Conservation (phyloP, 2,888 invertebrate species). For the Drosophila suboccidentalis region DNA sequence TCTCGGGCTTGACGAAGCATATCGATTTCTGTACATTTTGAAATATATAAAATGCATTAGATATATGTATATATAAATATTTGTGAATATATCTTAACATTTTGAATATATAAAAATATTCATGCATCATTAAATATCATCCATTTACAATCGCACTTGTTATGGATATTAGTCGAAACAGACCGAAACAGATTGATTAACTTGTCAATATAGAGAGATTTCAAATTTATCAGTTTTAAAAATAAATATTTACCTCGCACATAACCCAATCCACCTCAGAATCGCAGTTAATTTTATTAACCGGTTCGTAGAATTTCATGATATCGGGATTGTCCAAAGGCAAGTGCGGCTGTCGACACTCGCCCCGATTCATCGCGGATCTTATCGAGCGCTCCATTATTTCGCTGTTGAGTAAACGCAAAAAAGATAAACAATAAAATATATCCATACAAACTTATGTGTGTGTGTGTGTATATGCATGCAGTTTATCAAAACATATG, state of each 20-base stretch:
- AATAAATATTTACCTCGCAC: constrained; percentile 87
- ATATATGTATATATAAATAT: too few relatives aligned
- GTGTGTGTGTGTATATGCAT: not conserved
- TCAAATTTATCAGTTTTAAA: not conserved
- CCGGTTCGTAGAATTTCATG: constrained; percentile 89
- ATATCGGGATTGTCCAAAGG: constrained; percentile 90
- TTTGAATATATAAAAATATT: too few relatives aligned
- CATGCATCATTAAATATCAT: too few relatives aligned
- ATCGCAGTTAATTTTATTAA: constrained; percentile 88
- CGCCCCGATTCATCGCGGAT: constrained; percentile 85
- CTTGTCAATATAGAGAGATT: not conserved
- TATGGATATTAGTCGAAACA: not conserved
- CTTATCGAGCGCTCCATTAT: constrained; percentile 86
- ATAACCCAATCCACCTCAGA: constrained; percentile 89
- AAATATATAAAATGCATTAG: not conserved
- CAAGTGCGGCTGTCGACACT: constrained; percentile 89
- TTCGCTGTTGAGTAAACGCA: constrained; percentile 78
- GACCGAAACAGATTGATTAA: not conserved
- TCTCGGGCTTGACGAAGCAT: constrained; percentile 84
- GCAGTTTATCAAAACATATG: not conserved
- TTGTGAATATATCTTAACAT: too few relatives aligned
- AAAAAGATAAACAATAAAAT: constrained; percentile 12
- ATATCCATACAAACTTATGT: not conserved
- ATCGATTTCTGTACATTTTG: constrained; percentile 79
- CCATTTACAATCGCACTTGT: too few relatives aligned